Conservation (phyloP, 1,140 invertebrate genomes). For the Thaumatotibia leucotreta region DNA sequence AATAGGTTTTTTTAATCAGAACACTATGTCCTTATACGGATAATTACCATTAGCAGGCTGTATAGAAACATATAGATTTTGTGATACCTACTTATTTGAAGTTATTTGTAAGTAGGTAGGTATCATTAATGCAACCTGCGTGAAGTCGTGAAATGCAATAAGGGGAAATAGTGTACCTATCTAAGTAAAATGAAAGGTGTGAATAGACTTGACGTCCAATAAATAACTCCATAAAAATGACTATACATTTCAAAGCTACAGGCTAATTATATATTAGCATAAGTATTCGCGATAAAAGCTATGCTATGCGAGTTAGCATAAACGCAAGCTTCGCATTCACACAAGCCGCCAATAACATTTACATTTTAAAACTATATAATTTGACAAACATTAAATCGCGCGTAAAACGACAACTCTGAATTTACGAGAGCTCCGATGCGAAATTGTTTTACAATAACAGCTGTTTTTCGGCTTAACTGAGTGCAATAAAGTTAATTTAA, state of each 20-base stretch:
- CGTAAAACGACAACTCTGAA: neutral
- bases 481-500: slow-evolving; percentile 33
- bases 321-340: neutral
- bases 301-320: neutral
- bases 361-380: slow-evolving; percentile 9
- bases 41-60: too few relatives aligned
- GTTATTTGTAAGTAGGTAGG: too few relatives aligned
- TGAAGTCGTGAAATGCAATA: too few relatives aligned
- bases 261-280: neutral
- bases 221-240: neutral
- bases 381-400: neutral
- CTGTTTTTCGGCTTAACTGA: slow-evolving; percentile 17
- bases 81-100: too few relatives aligned
- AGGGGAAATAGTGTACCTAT: neutral
- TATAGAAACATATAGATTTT: too few relatives aligned
- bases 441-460: slow-evolving; percentile 14
- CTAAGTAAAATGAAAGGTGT: neutral
- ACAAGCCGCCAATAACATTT: neutral
- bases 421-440: neutral
- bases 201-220: neutral
- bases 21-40: too few relatives aligned
- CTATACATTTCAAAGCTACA: neutral
- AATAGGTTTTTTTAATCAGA: too few relatives aligned
- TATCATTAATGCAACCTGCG: too few relatives aligned
- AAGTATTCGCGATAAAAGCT: neutral